A percentile compares a stretch with the other conserved stretches of the same genome.
Evolutionary conservation across 2,888 invertebrate genomes (phyloP).

Genomic region (Hylaea fasciaria): DNA sequence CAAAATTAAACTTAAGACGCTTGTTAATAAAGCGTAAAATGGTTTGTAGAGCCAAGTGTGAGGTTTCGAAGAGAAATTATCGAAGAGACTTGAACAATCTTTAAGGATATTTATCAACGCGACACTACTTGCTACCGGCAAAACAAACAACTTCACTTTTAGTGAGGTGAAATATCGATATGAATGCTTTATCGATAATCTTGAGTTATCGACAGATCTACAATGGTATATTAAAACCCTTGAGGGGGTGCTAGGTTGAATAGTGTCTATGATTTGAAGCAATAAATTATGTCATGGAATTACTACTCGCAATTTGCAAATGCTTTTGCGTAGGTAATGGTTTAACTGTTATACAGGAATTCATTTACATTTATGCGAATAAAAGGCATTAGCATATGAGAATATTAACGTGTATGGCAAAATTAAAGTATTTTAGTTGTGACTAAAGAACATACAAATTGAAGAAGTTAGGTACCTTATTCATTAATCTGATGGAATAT

Average conservation of each 20-base stretch:
- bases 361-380: not conserved
- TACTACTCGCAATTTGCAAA: constrained; percentile 24
- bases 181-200: constrained; percentile 31
- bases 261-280: constrained; percentile 26
- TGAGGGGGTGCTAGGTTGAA: constrained; percentile 21
- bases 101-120: constrained; percentile 83
- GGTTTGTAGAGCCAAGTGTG: constrained; percentile 55
- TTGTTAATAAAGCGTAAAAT: constrained; percentile 47
- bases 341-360: not conserved
- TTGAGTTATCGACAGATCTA: constrained; percentile 13
- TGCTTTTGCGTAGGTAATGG: constrained; percentile 20
- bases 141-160: constrained; percentile 79
- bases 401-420: no score
- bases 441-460: no score
- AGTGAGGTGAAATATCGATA: constrained; percentile 58
- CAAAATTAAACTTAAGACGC: constrained; percentile 48
- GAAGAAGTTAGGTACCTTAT: no score
- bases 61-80: constrained; percentile 77
- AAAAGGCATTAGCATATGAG: not conserved
- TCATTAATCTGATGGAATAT: no score
- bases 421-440: no score
- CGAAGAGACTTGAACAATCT: constrained; percentile 79
- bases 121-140: constrained; percentile 83
- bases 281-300: constrained; percentile 24
- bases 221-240: constrained; percentile 11